Conservation (phyloP, 2,888 invertebrate genomes). For the Teleogryllus oceanicus region DNA sequence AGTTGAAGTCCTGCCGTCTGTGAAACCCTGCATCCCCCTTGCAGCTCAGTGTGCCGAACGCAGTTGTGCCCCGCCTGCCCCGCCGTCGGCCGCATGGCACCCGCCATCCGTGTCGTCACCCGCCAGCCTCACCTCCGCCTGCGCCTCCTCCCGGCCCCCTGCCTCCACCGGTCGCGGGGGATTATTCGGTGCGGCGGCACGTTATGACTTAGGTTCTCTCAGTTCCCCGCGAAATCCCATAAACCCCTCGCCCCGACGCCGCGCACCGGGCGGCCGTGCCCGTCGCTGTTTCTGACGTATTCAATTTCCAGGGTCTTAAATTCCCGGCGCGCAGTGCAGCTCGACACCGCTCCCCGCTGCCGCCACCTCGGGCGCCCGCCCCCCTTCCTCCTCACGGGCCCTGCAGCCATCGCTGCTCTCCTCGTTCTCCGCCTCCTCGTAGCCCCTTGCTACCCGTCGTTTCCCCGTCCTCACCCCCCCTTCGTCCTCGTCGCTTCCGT, state of each 20-base stretch:
- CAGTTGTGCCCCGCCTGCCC: neutral
- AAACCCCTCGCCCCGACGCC: neutral
- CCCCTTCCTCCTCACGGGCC: no score
- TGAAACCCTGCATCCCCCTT: no score
- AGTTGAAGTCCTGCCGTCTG: no score
- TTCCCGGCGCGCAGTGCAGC: neutral
- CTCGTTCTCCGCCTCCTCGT: no score
- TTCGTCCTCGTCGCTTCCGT: no score
- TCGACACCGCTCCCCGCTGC: no score
- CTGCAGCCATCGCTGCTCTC: no score
- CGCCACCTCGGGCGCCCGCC: no score
- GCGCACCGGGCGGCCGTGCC: neutral
- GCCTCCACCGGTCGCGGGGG: neutral
- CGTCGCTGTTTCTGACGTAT: constrained; percentile 9
- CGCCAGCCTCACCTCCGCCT: neutral
- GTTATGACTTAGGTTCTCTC: neutral
- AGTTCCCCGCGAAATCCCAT: neutral
- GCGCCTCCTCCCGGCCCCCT: neutral
- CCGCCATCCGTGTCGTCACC: neutral
- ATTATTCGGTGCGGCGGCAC: constrained; percentile 18
- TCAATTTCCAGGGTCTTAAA: constrained; percentile 18
- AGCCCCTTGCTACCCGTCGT: no score
- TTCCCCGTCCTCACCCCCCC: no score
- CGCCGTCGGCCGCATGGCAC: neutral
- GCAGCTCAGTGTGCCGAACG: no score